Evolutionary conservation across 2,113 vertebrate genomes (phyloP).

Genomic region (Alaudala cheleensis): DNA sequence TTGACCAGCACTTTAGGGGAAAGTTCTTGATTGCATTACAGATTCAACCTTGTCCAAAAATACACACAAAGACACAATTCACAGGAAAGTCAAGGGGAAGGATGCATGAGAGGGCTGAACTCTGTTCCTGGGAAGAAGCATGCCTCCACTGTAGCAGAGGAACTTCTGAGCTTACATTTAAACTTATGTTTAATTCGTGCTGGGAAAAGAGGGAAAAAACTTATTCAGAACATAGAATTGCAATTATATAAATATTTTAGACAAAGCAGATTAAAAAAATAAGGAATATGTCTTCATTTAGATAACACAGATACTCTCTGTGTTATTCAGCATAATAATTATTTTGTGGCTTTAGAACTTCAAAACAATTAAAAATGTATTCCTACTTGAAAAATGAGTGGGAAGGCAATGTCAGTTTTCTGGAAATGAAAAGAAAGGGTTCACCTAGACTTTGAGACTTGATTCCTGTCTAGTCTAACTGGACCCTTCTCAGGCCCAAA

Average conservation of each 20-base stretch:
- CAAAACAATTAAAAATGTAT: background rate
- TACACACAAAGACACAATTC: background rate
- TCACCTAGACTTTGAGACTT: background rate
- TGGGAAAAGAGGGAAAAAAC: background rate
- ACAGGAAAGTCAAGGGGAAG: background rate
- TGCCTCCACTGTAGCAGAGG: background rate
- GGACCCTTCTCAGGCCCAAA: background rate
- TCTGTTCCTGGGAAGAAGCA: background rate
- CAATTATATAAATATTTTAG: background rate
- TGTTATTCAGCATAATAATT: background rate
- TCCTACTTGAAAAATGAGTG: background rate
- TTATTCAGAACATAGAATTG: background rate
- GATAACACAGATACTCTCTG: background rate
- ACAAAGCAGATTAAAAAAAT: background rate
- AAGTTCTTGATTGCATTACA: background rate
- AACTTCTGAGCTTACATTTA: background rate
- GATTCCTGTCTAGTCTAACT: background rate
- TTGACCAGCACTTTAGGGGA: background rate
- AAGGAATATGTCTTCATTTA: background rate
- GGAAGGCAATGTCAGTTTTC: background rate
- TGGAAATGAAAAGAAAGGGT: background rate
- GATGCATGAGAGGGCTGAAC: background rate
- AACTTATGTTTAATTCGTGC: background rate
- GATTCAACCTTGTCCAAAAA: background rate
- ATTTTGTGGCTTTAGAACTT: background rate